Conservation (phyloP, 2,888 invertebrate species). For the Mesochorus sp. region DNA sequence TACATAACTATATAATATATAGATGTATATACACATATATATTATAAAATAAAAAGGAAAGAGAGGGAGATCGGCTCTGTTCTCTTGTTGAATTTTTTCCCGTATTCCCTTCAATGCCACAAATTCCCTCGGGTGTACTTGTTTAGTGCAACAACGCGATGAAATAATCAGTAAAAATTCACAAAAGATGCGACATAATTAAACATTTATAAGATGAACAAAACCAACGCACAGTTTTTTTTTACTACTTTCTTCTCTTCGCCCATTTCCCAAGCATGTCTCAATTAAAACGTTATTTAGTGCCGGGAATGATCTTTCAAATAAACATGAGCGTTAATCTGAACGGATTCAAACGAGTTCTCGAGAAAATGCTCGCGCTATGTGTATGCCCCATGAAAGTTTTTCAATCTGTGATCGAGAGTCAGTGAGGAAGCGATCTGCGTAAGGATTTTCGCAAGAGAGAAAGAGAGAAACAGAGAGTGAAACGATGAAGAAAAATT, state of each 20-base stretch:
- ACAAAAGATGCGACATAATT: background rate
- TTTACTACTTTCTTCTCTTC: too few relatives aligned
- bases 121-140: conserved; percentile 42
- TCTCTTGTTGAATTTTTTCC: conserved; percentile 34
- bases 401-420: conserved; percentile 62
- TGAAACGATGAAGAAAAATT: conserved; percentile 53
- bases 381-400: conserved; percentile 17
- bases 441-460: conserved; percentile 35
- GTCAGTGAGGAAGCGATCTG: conserved; percentile 32
- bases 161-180: conserved; percentile 57
- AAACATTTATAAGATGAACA: background rate
- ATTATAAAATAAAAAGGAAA: background rate
- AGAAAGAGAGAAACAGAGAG: conserved; percentile 7
- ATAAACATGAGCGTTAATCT: background rate
- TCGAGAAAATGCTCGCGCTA: background rate
- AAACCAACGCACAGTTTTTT: too few relatives aligned
- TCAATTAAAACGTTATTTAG: too few relatives aligned
- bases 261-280: too few relatives aligned
- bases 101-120: background rate
- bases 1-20: background rate
- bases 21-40: background rate
- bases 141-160: conserved; percentile 63
- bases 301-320: too few relatives aligned
- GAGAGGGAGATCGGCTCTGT: conserved; percentile 24
- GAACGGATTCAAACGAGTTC: conserved; percentile 1